phyloP scores from a whole-genome alignment of 53 echinoderm and acorn worm species.

The Apostichopus leukothele region DNA sequence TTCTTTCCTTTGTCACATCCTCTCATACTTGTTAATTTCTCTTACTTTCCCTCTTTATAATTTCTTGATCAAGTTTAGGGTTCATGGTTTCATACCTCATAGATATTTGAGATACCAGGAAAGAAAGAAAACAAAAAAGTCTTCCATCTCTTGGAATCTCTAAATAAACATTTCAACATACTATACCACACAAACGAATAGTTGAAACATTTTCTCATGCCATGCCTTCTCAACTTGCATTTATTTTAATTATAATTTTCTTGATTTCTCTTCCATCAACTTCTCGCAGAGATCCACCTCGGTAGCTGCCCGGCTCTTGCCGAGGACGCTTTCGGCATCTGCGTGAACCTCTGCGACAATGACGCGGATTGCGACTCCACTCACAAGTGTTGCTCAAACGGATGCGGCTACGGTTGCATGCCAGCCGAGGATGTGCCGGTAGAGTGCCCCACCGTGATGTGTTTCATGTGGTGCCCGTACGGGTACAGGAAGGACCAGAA shows the following conservation, averaged over 20 bases:
- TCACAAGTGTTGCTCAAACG: conserved; percentile 55
- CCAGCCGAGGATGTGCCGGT: conserved; percentile 27
- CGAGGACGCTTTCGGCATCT: conserved; percentile 44
- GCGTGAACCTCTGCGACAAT: conserved; percentile 50
- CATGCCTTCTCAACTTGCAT: neutral
- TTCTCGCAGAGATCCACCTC: conserved; percentile 50
- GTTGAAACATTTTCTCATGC: no score
- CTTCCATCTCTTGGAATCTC: no score
- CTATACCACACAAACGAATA: no score
- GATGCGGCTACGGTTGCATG: conserved; percentile 38
- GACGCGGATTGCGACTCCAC: conserved; percentile 52
- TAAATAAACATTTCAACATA: no score
- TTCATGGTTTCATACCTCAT: no score
- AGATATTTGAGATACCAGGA: no score
- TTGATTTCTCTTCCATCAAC: neutral
- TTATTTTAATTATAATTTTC: neutral
- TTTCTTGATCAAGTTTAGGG: no score
- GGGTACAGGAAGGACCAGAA: conserved; percentile 60
- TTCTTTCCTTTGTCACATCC: no score
- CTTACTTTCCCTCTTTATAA: no score
- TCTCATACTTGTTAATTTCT: no score
- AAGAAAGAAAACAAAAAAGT: no score
- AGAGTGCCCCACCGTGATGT: conserved; percentile 38
- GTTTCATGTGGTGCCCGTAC: conserved; percentile 62
- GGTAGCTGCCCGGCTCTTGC: conserved; percentile 57